These are phyloP conservation scores for Lasioglossum malachurum DNA, from an alignment of 2,888 invertebrate species.

Conservation along the genomic window DNA sequence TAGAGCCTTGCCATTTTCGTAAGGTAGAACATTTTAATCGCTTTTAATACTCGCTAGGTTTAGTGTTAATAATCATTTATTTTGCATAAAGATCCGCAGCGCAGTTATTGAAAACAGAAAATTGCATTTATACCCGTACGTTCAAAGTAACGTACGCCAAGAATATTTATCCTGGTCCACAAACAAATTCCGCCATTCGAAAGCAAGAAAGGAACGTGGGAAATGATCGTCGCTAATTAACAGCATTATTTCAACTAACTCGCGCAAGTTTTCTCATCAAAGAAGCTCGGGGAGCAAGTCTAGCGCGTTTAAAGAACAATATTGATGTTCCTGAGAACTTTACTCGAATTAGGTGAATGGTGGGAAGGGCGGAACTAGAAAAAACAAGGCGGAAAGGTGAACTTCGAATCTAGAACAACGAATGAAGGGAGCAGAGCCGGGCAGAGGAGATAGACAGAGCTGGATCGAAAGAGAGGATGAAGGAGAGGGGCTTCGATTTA, in stretches of 20 bases:
- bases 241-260: constrained; percentile 15
- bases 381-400: constrained; percentile 32
- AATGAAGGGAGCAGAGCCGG: constrained; percentile 12
- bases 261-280: constrained; percentile 4
- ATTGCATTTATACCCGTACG: neutral
- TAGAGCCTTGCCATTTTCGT: too few relatives aligned
- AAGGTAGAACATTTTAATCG: too few relatives aligned
- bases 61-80: neutral
- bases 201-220: neutral
- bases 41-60: too few relatives aligned
- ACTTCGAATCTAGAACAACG: constrained; percentile 33
- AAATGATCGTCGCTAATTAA: constrained; percentile 34
- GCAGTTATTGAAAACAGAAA: neutral
- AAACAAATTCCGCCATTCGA: neutral
- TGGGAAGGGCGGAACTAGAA: constrained; percentile 23
- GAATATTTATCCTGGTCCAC: neutral
- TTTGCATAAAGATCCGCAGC: neutral
- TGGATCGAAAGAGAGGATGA: neutral
- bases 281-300: constrained; percentile 23
- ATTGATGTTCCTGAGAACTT: constrained; percentile 71
- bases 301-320: constrained; percentile 69
- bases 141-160: neutral
- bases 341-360: constrained; percentile 59
- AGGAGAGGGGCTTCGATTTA: constrained; percentile 27
- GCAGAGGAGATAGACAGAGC: too few relatives aligned